Evolutionary conservation across 2,888 invertebrate genomes (phyloP).

Genomic region (Nineta flava): DNA sequence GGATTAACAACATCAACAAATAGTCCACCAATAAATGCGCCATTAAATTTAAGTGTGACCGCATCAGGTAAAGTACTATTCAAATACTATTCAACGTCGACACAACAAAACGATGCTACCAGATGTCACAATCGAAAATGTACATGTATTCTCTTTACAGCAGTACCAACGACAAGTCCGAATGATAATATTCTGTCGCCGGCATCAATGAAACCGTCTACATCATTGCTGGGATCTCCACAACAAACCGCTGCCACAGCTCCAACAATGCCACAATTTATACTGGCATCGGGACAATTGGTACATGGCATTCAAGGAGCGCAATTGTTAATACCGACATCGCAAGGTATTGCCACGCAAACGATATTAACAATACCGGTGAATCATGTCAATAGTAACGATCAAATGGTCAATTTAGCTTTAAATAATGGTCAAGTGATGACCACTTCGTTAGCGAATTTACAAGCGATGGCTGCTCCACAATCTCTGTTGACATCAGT

Average conservation of each 20-base stretch:
- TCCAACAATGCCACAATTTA: constrained; percentile 77
- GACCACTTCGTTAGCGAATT: constrained; percentile 65
- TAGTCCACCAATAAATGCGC: constrained; percentile 57
- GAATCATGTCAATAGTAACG: constrained; percentile 60
- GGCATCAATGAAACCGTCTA: background rate
- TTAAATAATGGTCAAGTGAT: constrained; percentile 75
- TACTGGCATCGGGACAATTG: constrained; percentile 79
- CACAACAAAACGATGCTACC: background rate
- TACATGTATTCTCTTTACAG: background rate
- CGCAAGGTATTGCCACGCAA: constrained; percentile 89
- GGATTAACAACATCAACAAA: constrained; percentile 30
- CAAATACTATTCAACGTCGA: background rate
- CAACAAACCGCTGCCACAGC: constrained; percentile 36
- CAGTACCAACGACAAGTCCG: background rate
- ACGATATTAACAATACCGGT: constrained; percentile 92
- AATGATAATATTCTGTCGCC: background rate
- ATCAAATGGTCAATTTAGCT: constrained; percentile 63
- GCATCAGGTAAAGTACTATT: constrained; percentile 26
- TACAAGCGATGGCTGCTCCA: constrained; percentile 59
- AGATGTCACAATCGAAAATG: background rate
- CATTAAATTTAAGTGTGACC: constrained; percentile 68
- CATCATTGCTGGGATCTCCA: constrained; percentile 33
- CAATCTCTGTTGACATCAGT: constrained; percentile 43
- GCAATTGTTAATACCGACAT: constrained; percentile 87
- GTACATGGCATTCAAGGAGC: constrained; percentile 88